phyloP scores from a whole-genome alignment of 2,888 invertebrate species.

The Alitta virens region DNA sequence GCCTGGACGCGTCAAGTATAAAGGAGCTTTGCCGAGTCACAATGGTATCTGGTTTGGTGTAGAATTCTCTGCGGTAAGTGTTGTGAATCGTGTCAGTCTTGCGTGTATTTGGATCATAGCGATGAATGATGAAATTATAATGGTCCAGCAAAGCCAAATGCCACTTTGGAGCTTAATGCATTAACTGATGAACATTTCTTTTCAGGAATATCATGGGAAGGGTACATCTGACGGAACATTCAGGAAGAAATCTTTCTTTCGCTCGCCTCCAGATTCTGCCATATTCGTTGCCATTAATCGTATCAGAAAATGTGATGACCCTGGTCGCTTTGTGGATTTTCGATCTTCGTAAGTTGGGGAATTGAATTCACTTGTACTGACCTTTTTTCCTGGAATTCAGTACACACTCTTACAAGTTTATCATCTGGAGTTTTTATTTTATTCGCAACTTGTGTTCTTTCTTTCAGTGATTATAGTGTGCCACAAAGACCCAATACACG shows the following conservation, averaged over 20 bases:
- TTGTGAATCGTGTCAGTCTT: no score
- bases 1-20: slow-evolving; percentile 8
- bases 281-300: slow-evolving; percentile 19
- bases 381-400: no score
- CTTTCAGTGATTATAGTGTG: no score
- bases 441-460: not conserved
- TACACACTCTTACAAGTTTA: no score
- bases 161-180: no score
- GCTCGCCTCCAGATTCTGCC: slow-evolving; percentile 14
- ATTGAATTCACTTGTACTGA: no score
- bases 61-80: slow-evolving; percentile 13
- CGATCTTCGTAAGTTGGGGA: not conserved
- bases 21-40: slow-evolving; percentile 1
- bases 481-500: no score
- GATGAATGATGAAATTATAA: no score
- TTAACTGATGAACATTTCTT: no score
- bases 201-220: slow-evolving; percentile 22
- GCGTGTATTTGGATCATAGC: no score
- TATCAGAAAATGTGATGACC: not conserved
- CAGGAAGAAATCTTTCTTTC: slow-evolving; percentile 14
- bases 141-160: no score
- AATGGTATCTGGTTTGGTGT: slow-evolving; percentile 15
- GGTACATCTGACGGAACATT: slow-evolving; percentile 22
- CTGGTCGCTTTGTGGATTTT: not conserved
- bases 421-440: slow-evolving; percentile 1